These are phyloP conservation scores for Polypterus senegalus DNA, from an alignment of 2,113 vertebrate genomes.

Conservation along the genomic window DNA sequence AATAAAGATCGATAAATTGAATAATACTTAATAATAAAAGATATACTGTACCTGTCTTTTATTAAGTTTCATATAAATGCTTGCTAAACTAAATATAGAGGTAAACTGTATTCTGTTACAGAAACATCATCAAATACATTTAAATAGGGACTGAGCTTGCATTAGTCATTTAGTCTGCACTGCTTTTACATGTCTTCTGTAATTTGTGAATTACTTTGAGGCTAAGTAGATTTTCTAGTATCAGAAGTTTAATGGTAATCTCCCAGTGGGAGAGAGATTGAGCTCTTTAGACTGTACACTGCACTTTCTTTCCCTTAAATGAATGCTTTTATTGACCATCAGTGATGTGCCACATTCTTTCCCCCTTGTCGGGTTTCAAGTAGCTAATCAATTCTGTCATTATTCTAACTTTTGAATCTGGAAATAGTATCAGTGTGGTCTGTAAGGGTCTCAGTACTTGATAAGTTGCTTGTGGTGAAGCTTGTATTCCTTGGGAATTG, in stretches of 20 bases:
- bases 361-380: constrained; percentile 29
- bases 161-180: too few species aligned
- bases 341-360: constrained; percentile 29
- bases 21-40: too few species aligned
- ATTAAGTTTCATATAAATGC: too few species aligned
- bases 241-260: constrained; percentile 12
- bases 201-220: too few species aligned
- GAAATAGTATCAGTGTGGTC: constrained; percentile 33
- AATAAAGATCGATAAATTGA: too few species aligned
- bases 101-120: too few species aligned
- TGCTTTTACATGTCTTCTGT: too few species aligned
- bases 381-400: constrained; percentile 46
- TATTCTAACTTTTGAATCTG: constrained; percentile 34
- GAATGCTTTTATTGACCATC: constrained; percentile 35
- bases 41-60: too few species aligned
- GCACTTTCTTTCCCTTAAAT: constrained; percentile 18
- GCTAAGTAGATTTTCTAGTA: background rate
- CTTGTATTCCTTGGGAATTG: constrained; percentile 45
- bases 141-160: too few species aligned
- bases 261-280: constrained; percentile 9
- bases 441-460: constrained; percentile 40
- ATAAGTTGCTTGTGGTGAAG: constrained; percentile 57
- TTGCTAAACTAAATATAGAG: too few species aligned
- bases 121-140: too few species aligned
- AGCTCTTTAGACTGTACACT: constrained; percentile 13